Evolutionary conservation across 2,888 invertebrate species (phyloP).

Genomic region (Microplitis manilae): DNA sequence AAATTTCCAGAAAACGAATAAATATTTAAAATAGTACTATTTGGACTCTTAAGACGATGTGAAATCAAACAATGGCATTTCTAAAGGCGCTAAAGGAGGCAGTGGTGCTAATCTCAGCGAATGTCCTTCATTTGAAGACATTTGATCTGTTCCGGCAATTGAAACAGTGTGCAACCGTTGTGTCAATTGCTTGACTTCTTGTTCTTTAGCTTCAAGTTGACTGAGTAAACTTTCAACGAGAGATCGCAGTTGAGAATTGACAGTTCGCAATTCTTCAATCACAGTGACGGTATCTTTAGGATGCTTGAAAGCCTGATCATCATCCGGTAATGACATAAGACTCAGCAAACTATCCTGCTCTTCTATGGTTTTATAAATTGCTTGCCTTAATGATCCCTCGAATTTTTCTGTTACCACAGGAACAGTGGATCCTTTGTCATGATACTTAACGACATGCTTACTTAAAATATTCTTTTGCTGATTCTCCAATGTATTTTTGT

Average conservation of each 20-base stretch:
- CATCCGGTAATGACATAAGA: constrained; percentile 56
- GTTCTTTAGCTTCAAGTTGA: constrained; percentile 79
- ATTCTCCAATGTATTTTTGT: constrained; percentile 61
- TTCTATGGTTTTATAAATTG: constrained; percentile 78
- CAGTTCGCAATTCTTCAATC: constrained; percentile 79
- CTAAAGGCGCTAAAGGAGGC: constrained; percentile 76
- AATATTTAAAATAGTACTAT: background rate
- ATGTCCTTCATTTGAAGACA: constrained; percentile 58
- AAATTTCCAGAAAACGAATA: background rate
- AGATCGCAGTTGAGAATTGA: constrained; percentile 77
- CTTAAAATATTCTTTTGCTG: constrained; percentile 57
- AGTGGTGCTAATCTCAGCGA: constrained; percentile 65
- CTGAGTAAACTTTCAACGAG: constrained; percentile 76
- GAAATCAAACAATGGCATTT: constrained; percentile 77
- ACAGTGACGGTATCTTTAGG: constrained; percentile 78
- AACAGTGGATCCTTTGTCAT: constrained; percentile 54
- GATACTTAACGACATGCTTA: constrained; percentile 56
- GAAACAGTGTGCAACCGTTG: constrained; percentile 71
- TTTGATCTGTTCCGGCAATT: constrained; percentile 56
- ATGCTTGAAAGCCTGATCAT: constrained; percentile 71
- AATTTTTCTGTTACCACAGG: constrained; percentile 51
- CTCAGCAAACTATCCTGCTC: constrained; percentile 77
- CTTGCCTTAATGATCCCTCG: constrained; percentile 62
- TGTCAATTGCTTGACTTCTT: constrained; percentile 77
- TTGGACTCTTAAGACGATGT: constrained; percentile 50